Evolutionary conservation across 1,140 invertebrate genomes (phyloP).

Genomic region (Trachymyrmex septentrionalis): DNA sequence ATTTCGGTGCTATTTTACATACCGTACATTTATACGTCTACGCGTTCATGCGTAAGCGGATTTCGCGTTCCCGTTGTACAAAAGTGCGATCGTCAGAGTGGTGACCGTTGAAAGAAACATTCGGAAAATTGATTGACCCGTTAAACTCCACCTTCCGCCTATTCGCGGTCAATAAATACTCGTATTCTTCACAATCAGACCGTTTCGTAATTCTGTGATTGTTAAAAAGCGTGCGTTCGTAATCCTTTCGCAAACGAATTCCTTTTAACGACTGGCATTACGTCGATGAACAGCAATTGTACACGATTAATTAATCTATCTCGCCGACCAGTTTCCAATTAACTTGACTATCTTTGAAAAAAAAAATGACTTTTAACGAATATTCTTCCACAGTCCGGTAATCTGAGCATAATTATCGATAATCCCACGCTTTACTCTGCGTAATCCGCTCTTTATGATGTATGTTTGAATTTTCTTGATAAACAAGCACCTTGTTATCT

Average conservation of each 20-base stretch:
- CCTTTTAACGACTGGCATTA: neutral
- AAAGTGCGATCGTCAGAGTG: neutral
- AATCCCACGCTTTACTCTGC: slow-evolving; percentile 9
- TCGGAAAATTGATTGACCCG: slow-evolving; percentile 31
- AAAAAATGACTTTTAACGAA: neutral
- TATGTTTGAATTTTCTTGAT: slow-evolving; percentile 6
- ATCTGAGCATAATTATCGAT: slow-evolving; percentile 33
- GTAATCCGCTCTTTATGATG: slow-evolving; percentile 12
- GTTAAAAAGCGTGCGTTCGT: neutral
- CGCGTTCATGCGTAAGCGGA: neutral
- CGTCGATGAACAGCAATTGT: neutral
- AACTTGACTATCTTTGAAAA: neutral
- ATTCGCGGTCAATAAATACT: slow-evolving; percentile 19
- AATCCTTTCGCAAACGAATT: neutral
- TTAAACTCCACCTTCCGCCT: slow-evolving; percentile 11
- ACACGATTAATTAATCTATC: neutral
- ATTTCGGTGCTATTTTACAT: neutral
- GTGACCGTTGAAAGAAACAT: neutral
- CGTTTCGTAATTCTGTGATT: slow-evolving; percentile 1
- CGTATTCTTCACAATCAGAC: neutral
- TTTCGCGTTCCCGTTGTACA: neutral
- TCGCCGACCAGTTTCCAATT: neutral
- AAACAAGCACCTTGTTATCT: slow-evolving; percentile 6
- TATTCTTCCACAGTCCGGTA: neutral
- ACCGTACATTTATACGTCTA: neutral